phyloP scores from a whole-genome alignment of 1,140 invertebrate genomes.

The Apocrypta bakeri region DNA sequence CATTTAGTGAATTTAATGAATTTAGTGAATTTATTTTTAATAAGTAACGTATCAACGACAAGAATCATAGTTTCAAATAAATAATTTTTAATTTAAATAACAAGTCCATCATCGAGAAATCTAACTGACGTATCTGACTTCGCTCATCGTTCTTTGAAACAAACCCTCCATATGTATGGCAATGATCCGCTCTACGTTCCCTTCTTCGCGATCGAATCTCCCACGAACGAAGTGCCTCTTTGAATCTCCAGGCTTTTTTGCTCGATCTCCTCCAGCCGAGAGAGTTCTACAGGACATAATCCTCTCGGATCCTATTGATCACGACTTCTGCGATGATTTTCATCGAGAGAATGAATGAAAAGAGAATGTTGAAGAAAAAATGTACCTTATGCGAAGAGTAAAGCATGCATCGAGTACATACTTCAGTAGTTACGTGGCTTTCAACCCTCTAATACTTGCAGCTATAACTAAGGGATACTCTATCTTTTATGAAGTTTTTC shows the following conservation, averaged over 20 bases:
- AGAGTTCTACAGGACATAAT: conserved; percentile 26
- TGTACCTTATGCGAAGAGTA: neutral
- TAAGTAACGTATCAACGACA: too few relatives aligned
- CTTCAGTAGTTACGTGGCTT: too few relatives aligned
- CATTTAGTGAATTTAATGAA: too few relatives aligned
- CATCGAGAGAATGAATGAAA: neutral
- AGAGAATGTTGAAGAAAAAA: neutral
- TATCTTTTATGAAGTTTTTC: too few relatives aligned
- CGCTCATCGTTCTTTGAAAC: conserved; percentile 32
- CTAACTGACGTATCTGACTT: conserved; percentile 26
- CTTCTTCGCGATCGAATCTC: conserved; percentile 5
- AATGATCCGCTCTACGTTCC: neutral
- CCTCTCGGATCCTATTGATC: conserved; percentile 42
- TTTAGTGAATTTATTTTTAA: too few relatives aligned
- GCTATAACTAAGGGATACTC: too few relatives aligned
- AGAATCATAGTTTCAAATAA: too few relatives aligned
- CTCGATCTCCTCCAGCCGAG: neutral
- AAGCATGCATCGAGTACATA: too few relatives aligned
- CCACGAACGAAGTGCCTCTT: conserved; percentile 27
- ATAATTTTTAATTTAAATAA: too few relatives aligned
- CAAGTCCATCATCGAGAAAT: conserved; percentile 20
- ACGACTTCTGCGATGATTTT: conserved; percentile 12
- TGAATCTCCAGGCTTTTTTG: conserved; percentile 8
- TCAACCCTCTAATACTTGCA: too few relatives aligned
- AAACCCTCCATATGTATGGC: neutral